Evolutionary conservation across 2,888 invertebrate genomes (phyloP), one percentile per base, ranked within the genome.

Genomic region (Drosophila testacea): DNA sequence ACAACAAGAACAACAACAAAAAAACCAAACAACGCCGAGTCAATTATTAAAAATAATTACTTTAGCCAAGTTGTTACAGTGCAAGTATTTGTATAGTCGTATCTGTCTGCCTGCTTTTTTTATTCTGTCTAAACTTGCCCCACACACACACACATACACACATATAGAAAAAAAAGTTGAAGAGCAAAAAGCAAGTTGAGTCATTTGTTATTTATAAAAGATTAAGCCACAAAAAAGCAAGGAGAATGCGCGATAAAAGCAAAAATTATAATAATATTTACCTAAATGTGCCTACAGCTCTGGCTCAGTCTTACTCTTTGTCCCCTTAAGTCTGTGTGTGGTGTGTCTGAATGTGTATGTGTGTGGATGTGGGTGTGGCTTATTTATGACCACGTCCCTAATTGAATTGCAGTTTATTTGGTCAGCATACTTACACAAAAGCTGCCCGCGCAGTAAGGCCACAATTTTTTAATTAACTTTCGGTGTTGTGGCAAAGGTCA

Each of bases 331-430:
- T 46, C 27, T 54, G 13, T 54, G 39, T 64, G 51, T 44, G 44
- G 30, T 1, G 1, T 30, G 3, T 55, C 30, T 28, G 52, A 9
- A 38, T 41, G 16, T 41, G 41, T 47, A 42, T 44, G 16, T 34
- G 64, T 62, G 56, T 51, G 60, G 34, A 61, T 62, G 56, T 51
- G 60, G 34, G 66, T 63, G 72, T 67, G 84, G 81, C 65, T 78
- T 85, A 85, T 85, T 85, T 89, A 85, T 89, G 88, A 61, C 67
- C 76, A 60, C 65, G 76, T 69, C 83, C 89, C 83, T 85, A 85
- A 89, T 85, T 85, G 85, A 85, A 85, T 85, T 83, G 89, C 85
- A 85, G 86, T 85, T 85, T 88, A 89, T 89, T 85, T 88, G 87
- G 63, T 55, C 39, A 50, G 65, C 69, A 34, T 65, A 74, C 76